Base-by-base conservation (phyloP, 1,140 invertebrate species). In the Bombus consobrinus region DNA sequence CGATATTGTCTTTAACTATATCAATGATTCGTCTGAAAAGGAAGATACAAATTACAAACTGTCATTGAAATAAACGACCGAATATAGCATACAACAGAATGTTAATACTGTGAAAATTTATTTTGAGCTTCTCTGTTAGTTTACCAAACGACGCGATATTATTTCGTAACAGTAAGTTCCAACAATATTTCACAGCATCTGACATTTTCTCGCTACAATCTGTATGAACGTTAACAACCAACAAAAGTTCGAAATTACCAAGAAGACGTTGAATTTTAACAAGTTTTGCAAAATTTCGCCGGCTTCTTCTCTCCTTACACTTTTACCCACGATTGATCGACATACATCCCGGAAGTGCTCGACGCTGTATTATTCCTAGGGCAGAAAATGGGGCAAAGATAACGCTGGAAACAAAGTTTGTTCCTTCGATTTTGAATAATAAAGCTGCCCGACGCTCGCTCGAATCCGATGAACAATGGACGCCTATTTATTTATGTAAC, bases 341-440 rank as follows among this genome's bases (percentile, higher is more conserved):
- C 32, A 25, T 18, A 28, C 34, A 25, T 6, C 3, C 32, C 28
- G 39, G 32, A 76, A 59, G 34, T 28, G 34, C n/a, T 15, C 22
- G 41, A 34, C 10, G 22, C 28, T 78, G 9, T 78, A 41, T 69
- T 83, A 59, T 83, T 78, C 47, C 22, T 43, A 15, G 5, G 22
- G 8, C 6, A 53, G 64, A 71, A 71, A 84, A 71, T 59, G 25
- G n/a, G 6, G 6, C 43, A 9, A 22, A 32, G 22, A 68, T 39
- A 47, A 32, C 25, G 34, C 10, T 18, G 8, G 3, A 43, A 84
- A 69, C 75, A 68, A 71, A 84, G 37, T 84, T 53, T 84, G 74
- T 79, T 71, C 64, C n/a, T 79, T 59, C 47, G 82, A 84, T 84
- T 71, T 84, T 84, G 75, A 84, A 84, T 84, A 84, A 84, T 84